Evolutionary conservation across 1,140 invertebrate species (phyloP), one percentile per base, ranked within the genome.

Genomic region (Vanessa tameamea): DNA sequence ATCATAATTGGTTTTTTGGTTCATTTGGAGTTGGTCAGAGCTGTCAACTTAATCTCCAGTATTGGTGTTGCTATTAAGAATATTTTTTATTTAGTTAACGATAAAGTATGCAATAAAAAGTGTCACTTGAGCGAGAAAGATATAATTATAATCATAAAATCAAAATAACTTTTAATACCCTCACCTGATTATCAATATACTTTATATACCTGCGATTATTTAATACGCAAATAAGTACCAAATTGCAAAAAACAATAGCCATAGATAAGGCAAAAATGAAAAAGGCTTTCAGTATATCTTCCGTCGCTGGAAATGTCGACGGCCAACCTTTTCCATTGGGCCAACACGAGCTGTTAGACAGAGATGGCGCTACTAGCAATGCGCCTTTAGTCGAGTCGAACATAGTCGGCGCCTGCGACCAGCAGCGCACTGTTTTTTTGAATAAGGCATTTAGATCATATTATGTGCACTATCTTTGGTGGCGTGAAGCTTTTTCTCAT

Each of bases 161-260:
- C 4, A 20, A 20, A 14, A 11, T 8, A 9, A 23, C 2, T 7
- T 20, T 11, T n/a, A 37, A 14, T 16, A 23, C 20, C 51, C 65
- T 66, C 90, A 97, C 96, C 96, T 97, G 96, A 81, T 96, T 95
- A 87, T 97, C 96, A 77, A 97, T 97, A 86, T 97, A 97, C 85
- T 96, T 96, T 74, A 95, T 95, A 87, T 97, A 97, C 69, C 96
- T 93, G 26, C 96, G 93, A 86, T 95, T 97, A 88, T 97, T 97
- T 79, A 97, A 95, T 16, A 97, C 96, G 76, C 96, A 95, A 75
- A 97, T 97, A n/a, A 97, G 94, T 61, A 97, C 90, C 14, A 96
- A 91, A 89, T 97, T 97, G 20, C 96, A 96, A 12, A 95, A 94
- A 16, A 97, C 94, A 69, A 97, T 96, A 14, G 96, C 96, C 82